Base-by-base conservation (phyloP, 2,797 vertebrate species). In the Enteromius treurensis region DNA sequence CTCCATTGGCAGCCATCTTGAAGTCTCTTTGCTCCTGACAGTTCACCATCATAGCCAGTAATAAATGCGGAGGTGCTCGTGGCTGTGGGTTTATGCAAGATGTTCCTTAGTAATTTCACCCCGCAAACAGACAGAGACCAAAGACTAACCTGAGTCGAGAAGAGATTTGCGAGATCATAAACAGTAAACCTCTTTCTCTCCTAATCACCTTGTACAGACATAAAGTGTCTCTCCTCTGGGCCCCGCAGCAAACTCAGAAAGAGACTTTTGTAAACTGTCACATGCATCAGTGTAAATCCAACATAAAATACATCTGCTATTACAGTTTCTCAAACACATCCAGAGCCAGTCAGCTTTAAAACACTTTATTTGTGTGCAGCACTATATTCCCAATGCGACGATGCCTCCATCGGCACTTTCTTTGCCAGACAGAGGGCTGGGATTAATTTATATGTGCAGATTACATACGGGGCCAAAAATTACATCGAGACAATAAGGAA, bases 361-460 rank as follows among this genome's bases (percentile, higher is more conserved):
- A 90, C 86, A 84, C 89, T 91, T 89, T 90, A 80, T 89, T 91
- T 92, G 92, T 80, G 65, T 67, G 69, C 64, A 32, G 11, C 3
- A 29, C 80, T 8, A 85, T 90, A 90, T 89, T 93, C 88, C 89
- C 84, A 89, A 86, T 79, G 86, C 86, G 86, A 89, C 89, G 87
- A 87, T 21, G 73, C 76, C 85, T 77, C 84, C 74, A 88, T 90
- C 88, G 68, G 89, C 88, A 87, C 71, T 87, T 82, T 88, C 85
- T 89, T 90, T 88, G 91, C 88, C 81, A 88, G 89, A 88, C 21
- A 26, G 21, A 68, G 58, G 71, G 67, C 84, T 78, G 60, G 90
- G 92, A 93, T 93, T 94, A 93, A 87, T 1, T 81, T 87, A 79
- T 90, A 86, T 90, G 89, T 89, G 55, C 60, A 71, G 55, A 80